These are phyloP conservation scores for Andrena chrysosceles DNA, from an alignment of 2,888 invertebrate species.

Conservation along the genomic window DNA sequence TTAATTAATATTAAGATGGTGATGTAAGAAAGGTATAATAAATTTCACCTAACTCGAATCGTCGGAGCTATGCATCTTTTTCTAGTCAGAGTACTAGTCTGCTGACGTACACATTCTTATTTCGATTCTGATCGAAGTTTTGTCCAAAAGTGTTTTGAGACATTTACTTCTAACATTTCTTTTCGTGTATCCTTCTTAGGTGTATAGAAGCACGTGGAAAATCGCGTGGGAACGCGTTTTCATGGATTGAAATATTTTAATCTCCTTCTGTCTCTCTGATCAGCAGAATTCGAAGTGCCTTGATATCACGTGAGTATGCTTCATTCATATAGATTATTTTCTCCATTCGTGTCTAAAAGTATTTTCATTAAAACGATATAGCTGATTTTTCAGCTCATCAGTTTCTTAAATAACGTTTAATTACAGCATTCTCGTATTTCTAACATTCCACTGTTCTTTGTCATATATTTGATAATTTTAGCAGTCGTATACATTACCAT, in stretches of 20 bases:
- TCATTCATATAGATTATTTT: slow-evolving; percentile 1
- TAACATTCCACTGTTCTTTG: background rate
- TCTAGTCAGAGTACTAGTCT: background rate
- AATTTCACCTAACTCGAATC: slow-evolving; percentile 22
- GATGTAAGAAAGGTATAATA: slow-evolving; percentile 30
- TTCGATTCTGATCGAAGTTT: slow-evolving; percentile 25
- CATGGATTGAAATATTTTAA: slow-evolving; percentile 77
- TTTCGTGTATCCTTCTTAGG: slow-evolving; percentile 78
- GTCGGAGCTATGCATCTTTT: background rate
- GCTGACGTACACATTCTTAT: slow-evolving; percentile 1
- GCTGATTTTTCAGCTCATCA: background rate
- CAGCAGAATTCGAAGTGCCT: slow-evolving; percentile 75
- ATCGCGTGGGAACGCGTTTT: slow-evolving; percentile 77
- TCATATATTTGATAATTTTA: background rate
- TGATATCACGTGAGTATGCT: slow-evolving; percentile 76
- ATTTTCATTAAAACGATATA: background rate
- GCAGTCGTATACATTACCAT: background rate
- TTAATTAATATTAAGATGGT: slow-evolving; percentile 39
- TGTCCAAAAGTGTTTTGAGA: slow-evolving; percentile 5
- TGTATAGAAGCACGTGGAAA: slow-evolving; percentile 79
- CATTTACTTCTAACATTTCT: slow-evolving; percentile 58
- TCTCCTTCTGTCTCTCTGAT: slow-evolving; percentile 72
- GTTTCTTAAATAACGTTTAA: background rate
- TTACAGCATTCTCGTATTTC: slow-evolving; percentile 1
- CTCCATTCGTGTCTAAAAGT: slow-evolving; percentile 1